Conservation (phyloP, 2,888 invertebrate genomes). For the Gari tellinella region DNA sequence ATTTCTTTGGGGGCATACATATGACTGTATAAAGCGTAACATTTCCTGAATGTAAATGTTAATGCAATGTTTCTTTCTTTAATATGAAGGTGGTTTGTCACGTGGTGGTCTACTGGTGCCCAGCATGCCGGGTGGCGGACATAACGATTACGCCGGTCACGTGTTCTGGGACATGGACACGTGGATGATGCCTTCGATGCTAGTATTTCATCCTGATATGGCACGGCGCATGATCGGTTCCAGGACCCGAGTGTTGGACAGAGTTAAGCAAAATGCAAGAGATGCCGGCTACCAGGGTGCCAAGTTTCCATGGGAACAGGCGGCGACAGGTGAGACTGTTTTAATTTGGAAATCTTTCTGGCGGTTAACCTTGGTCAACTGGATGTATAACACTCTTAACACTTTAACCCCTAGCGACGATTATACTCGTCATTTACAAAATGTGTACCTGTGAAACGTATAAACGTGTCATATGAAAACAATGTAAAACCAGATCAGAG, state of each 20-base stretch:
- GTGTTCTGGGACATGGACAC: slow-evolving; percentile 83
- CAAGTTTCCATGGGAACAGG: slow-evolving; percentile 80
- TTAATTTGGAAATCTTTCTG: too few species aligned
- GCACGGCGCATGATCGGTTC: slow-evolving; percentile 69
- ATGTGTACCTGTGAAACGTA: too few species aligned
- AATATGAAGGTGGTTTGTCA: slow-evolving; percentile 60
- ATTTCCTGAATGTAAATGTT: background rate
- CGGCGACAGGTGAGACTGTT: slow-evolving; percentile 69
- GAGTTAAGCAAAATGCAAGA: slow-evolving; percentile 71
- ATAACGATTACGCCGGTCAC: slow-evolving; percentile 79
- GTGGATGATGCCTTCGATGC: slow-evolving; percentile 79
- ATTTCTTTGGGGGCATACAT: too few species aligned
- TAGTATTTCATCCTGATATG: slow-evolving; percentile 72
- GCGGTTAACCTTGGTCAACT: too few species aligned
- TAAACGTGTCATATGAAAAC: too few species aligned
- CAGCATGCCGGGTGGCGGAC: slow-evolving; percentile 48
- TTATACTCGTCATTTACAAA: too few species aligned
- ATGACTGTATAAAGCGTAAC: too few species aligned
- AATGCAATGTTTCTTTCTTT: background rate
- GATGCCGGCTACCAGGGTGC: slow-evolving; percentile 65
- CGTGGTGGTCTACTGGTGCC: slow-evolving; percentile 58
- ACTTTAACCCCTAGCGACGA: too few species aligned
- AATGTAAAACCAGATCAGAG: too few species aligned
- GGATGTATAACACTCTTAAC: too few species aligned
- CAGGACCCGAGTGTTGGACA: slow-evolving; percentile 63